Evolutionary conservation across 2,888 invertebrate species (phyloP), one percentile per base, ranked within the genome.

Genomic region (Phortica magna): DNA sequence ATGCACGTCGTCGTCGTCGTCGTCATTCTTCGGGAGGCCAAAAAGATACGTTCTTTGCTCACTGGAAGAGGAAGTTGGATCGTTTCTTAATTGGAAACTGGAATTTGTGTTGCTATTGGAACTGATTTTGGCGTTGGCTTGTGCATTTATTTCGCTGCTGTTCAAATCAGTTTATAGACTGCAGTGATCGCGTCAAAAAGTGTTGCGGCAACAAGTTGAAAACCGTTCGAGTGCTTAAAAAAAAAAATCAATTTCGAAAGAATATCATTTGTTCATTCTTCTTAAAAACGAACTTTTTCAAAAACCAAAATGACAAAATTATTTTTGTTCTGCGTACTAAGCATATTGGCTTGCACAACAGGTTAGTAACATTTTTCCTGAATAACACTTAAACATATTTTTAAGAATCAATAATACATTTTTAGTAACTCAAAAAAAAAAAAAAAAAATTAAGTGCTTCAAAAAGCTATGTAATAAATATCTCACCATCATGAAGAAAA

Each of bases 291-390:
- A 2, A 48, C 48, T 48, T 12, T 31, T 31, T 31, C 31, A 31
- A 41, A 75, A 77, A 75, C 74, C 59, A 82, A 83, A 79, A 90
- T 89, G 89, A 86, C 90, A 76, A 90, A 90, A 88, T 81, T 90
- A 57, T 83, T 90, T 77, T 73, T 89, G 79, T 83, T 90, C 78
- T 89, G 89, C 82, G 80, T 90, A 79, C 85, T 89, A 64, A 84
- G 89, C 80, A 85, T 89, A 76, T 80, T 90, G 83, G 90, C 89
- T 77, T 89, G 87, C 81, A 83, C 87, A 83, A 83, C 89, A 89
- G 90, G 90, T 90, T 86, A 83, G 88, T 89, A 86, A 7, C 57
- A 39, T 65, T 4, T 39, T 64, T 78, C 71, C 64, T 42, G 31
- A 14, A 48, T 57, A n/a, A n/a, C n/a, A n/a, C n/a, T n/a, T n/a